Conservation (phyloP, 2,797 vertebrate genomes). For the Falco concolor region DNA sequence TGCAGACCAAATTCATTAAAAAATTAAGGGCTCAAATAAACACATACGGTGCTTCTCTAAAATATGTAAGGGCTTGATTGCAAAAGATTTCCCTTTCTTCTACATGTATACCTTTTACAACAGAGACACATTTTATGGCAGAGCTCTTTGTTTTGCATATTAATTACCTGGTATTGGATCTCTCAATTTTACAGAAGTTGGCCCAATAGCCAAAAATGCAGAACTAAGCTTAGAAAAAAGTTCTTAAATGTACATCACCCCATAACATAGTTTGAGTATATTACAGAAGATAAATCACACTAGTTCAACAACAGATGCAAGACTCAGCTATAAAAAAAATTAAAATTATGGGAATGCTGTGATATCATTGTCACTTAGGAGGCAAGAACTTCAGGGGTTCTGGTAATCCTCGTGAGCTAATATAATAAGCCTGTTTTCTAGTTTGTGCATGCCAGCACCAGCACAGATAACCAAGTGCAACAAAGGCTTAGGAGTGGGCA, state of each 20-base stretch:
- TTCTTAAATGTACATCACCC: not conserved
- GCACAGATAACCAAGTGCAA: not conserved
- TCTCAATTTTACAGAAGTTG: not conserved
- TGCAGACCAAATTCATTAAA: not conserved
- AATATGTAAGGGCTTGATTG: not conserved
- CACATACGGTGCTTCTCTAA: not conserved
- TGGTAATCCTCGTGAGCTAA: not conserved
- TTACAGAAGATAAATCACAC: not conserved
- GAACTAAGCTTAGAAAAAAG: not conserved
- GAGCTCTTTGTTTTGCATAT: not conserved
- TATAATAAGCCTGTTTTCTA: not conserved
- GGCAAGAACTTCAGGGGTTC: not conserved
- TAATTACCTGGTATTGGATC: not conserved
- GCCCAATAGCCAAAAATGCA: not conserved
- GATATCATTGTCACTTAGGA: not conserved
- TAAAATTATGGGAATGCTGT: not conserved
- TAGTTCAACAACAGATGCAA: not conserved
- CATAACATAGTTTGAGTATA: not conserved
- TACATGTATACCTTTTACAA: fast-evolving
- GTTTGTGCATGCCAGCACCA: not conserved
- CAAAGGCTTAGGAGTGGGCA: not conserved
- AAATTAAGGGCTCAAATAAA: not conserved
- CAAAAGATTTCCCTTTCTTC: not conserved
- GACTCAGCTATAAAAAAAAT: not conserved
- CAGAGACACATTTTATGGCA: not conserved